Percentiles rank a stretch among this genome's conserved stretches.
Conservation (phyloP, 1,140 invertebrate species). For the Nymphalis io region DNA sequence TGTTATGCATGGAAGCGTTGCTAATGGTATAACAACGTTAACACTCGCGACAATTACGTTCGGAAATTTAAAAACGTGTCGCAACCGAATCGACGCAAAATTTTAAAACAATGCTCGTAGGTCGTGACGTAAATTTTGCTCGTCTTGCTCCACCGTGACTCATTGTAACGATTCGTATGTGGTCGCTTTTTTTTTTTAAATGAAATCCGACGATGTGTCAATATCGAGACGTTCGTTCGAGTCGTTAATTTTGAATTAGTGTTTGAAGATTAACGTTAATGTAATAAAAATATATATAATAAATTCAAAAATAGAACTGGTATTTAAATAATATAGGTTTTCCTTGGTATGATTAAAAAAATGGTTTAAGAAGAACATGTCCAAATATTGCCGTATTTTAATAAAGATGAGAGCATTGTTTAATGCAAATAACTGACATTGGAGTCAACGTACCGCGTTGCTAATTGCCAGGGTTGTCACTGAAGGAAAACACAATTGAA, state of each 20-base stretch:
- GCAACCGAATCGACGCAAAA: conserved; percentile 6
- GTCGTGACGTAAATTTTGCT: conserved; percentile 16
- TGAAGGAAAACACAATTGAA: not conserved
- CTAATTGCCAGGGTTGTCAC: conserved; percentile 25
- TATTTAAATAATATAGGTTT: not conserved
- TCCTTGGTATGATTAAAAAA: not conserved
- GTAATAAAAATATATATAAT: too few species aligned
- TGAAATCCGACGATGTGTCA: conserved; percentile 9
- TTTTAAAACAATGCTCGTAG: conserved; percentile 17
- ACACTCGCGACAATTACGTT: conserved; percentile 11
- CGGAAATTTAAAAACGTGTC: conserved; percentile 12
- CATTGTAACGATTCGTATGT: conserved; percentile 11
- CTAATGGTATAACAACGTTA: not conserved
- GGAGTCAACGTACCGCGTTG: conserved; percentile 27
- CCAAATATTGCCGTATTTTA: conserved; percentile 19
- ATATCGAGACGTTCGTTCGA: conserved; percentile 5
- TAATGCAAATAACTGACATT: conserved; percentile 36
- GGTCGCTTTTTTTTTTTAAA: conserved; percentile 7
- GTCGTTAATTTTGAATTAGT: conserved; percentile 12
- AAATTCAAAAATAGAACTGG: not conserved
- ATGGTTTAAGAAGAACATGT: not conserved
- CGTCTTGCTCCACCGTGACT: conserved; percentile 7
- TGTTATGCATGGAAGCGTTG: not conserved
- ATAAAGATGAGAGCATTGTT: conserved; percentile 36
- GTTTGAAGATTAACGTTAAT: not conserved